Base-by-base conservation (phyloP, 2,888 invertebrate genomes). In the Harmothoe impar region DNA sequence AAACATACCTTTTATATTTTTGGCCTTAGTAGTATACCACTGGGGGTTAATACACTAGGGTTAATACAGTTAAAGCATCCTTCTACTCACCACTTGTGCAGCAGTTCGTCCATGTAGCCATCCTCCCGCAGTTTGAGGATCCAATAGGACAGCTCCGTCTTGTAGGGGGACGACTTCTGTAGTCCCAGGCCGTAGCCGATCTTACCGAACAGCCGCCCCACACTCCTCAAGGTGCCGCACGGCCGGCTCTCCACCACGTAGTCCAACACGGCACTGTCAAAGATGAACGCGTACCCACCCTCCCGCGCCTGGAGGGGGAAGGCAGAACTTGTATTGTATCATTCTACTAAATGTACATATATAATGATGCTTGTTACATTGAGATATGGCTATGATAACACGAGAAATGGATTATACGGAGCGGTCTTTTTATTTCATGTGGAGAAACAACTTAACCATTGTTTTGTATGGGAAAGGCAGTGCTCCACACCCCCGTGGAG, bases 151-250 rank as follows among this genome's bases (percentile, higher is more conserved):
- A 91, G 54, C 62, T 91, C 91, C 0, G 86, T 68, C 25, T 88
- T 88, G 56, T 91, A 90, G 10, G 91, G 91, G 12, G 91, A 91
- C 20, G 81, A 90, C 81, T 91, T 91, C 89, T 91, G 91, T 23
- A 91, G 89, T 0, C 91, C 91, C n/a, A 91, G 84, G 10, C 91
- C 91, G 54, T 91, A 91, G 52, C 91, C 91, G 23, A 91, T 78
- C 62, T 91, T 89, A 0, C 90, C 90, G 77, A 91, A 91, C 5
- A 91, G 81, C 15, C 91, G 62, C 0, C 91, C 91, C 20, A 91
- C 91, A 29, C 54, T 91, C 54, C 84, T 23, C 20, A 91, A 23
- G 23, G 91, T 91, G 43, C 81, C 62, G 51, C 91, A 91, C 3
- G 91, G 91, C 52, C 86, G 25, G 31, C 72, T 85, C 31, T 89